These are phyloP conservation scores for Aldrovandia affinis DNA, from an alignment of 2,797 vertebrate genomes.

Conservation along the genomic window DNA sequence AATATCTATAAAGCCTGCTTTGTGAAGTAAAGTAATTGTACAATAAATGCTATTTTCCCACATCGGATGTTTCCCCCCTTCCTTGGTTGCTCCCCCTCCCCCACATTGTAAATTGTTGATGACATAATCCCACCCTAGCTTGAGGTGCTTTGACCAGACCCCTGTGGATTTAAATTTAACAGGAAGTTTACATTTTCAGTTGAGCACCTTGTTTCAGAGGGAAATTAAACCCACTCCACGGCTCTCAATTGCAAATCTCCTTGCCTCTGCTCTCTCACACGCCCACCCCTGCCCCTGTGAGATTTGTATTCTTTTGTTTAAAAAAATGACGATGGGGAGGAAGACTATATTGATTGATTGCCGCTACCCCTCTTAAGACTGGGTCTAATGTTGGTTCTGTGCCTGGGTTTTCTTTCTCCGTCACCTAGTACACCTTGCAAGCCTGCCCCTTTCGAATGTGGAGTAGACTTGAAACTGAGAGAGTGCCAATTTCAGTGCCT, in stretches of 20 bases:
- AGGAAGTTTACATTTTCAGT: background rate
- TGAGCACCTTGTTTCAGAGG: background rate
- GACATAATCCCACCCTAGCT: background rate
- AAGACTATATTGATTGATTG: no score
- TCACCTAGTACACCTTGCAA: background rate
- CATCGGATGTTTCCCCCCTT: background rate
- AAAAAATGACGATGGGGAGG: no score
- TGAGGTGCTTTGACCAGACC: background rate
- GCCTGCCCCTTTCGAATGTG: background rate
- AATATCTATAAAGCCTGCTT: background rate
- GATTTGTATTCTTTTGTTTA: no score
- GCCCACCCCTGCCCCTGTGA: background rate
- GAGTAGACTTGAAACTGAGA: background rate
- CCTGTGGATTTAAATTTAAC: background rate
- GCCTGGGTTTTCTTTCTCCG: background rate
- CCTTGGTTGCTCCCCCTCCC: background rate
- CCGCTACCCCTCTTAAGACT: no score
- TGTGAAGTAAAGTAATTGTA: background rate
- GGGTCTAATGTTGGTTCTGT: background rate
- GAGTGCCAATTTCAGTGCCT: background rate
- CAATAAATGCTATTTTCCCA: constrained; percentile 2
- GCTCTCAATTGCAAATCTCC: background rate
- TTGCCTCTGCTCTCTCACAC: background rate
- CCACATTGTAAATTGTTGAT: background rate
- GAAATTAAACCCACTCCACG: background rate